Conservation (phyloP, 2,797 vertebrate genomes). For the Takifugu ocellatus region DNA sequence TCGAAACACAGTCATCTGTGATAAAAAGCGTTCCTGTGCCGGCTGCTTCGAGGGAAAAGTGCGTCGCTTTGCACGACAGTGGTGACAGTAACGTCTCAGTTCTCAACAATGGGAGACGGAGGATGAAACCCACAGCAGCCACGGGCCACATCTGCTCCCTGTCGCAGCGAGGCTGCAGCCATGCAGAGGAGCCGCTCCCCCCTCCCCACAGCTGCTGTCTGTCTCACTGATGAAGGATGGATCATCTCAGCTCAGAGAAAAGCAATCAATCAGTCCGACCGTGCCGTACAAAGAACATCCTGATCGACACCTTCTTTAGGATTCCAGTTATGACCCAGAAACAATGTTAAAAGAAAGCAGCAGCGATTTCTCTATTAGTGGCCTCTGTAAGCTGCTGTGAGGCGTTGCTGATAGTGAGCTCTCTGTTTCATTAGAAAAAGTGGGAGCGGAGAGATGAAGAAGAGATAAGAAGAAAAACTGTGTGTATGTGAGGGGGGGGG, state of each 20-base stretch:
- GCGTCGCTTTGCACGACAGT: not conserved
- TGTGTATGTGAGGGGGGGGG: slow-evolving; percentile 5
- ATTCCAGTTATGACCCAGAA: slow-evolving; percentile 14
- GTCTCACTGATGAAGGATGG: slow-evolving; percentile 25
- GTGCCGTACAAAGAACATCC: slow-evolving; percentile 35
- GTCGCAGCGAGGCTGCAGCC: slow-evolving; percentile 42
- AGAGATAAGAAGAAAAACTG: slow-evolving; percentile 33
- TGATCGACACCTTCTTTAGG: slow-evolving; percentile 12
- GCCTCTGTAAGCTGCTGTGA: slow-evolving; percentile 7
- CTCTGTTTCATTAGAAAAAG: slow-evolving; percentile 29
- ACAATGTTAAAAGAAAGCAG: slow-evolving; percentile 12
- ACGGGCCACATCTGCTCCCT: slow-evolving; percentile 61
- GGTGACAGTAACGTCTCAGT: slow-evolving; percentile 42
- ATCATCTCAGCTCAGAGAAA: slow-evolving; percentile 28
- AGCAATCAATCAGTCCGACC: slow-evolving; percentile 23
- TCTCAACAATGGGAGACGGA: slow-evolving; percentile 20
- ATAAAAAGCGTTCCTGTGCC: too few relatives aligned
- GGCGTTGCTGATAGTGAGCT: slow-evolving; percentile 22
- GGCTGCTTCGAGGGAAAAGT: too few relatives aligned
- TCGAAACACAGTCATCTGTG: too few relatives aligned
- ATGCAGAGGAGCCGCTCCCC: slow-evolving; percentile 40
- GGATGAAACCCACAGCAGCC: slow-evolving; percentile 49
- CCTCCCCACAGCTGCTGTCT: slow-evolving; percentile 52
- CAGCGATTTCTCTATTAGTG: slow-evolving; percentile 24
- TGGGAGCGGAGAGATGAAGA: slow-evolving; percentile 6